A percentile compares a stretch with the other conserved stretches of the same genome.
Evolutionary conservation across 2,888 invertebrate genomes (phyloP).

Genomic region (Agonopterix subpropinquella): DNA sequence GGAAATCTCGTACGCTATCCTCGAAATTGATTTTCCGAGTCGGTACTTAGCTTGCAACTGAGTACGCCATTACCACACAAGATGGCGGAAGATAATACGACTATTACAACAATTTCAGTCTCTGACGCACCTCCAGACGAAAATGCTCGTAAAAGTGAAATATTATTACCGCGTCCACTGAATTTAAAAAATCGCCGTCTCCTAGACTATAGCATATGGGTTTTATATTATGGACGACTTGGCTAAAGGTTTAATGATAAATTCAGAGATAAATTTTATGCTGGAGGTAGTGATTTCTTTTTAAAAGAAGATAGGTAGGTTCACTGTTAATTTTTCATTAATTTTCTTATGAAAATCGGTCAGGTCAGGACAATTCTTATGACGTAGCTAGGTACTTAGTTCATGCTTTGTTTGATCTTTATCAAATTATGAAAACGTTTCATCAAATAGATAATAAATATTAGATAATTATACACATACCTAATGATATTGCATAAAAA

Average conservation of each 20-base stretch:
- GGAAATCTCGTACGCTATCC: not conserved
- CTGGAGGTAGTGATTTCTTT: too few species aligned
- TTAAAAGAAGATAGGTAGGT: too few species aligned
- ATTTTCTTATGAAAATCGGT: too few species aligned
- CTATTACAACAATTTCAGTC: constrained; percentile 60
- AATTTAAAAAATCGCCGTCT: constrained; percentile 61
- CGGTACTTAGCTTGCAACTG: not conserved
- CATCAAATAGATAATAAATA: too few species aligned
- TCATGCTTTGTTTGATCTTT: too few species aligned
- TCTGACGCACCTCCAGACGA: constrained; percentile 59
- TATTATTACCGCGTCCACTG: constrained; percentile 64
- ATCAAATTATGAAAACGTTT: too few species aligned
- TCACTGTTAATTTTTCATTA: too few species aligned
- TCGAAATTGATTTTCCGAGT: not conserved
- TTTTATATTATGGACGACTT: constrained; percentile 37
- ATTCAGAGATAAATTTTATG: not conserved
- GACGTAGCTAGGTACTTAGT: too few species aligned
- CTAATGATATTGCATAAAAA: too few species aligned
- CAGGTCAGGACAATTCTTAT: too few species aligned
- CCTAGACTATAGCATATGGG: constrained; percentile 39
- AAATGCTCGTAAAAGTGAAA: constrained; percentile 68
- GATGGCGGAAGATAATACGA: constrained; percentile 45
- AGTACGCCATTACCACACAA: constrained; percentile 1
- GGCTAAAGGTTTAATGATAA: not conserved
- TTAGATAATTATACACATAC: too few species aligned